Base-by-base conservation (phyloP, 1,140 invertebrate genomes). In the Rhyzopertha dominica region DNA sequence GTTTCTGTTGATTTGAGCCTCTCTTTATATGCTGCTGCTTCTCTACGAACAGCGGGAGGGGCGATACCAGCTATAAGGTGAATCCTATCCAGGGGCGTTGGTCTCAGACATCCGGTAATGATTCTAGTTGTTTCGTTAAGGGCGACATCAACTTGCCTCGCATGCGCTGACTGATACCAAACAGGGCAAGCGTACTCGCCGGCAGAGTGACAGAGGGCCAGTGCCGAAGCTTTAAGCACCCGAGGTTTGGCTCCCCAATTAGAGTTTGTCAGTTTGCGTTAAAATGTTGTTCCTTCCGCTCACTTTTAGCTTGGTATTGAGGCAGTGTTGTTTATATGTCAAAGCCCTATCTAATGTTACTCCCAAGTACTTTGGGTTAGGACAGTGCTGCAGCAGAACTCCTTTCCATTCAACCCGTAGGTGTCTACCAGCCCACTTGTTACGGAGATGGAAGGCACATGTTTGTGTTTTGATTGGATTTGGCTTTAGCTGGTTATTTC, bases 101-200 rank as follows among this genome's bases (percentile, higher is more conserved):
- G n/a, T n/a, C n/a, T n/a, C n/a, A n/a, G n/a, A n/a, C n/a, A n/a
- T n/a, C n/a, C n/a, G n/a, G n/a, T n/a, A n/a, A n/a, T n/a, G n/a
- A n/a, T n/a, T n/a, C n/a, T n/a, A n/a, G n/a, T n/a, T n/a, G n/a
- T 39, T 39, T 23, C 28, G 37, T 39, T 26, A 26, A 39, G 16
- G 37, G 22, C 22, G 23, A 39, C 25, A 26, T 39, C 35, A 7
- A 40, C 14, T 5, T 40, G 37, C 23, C 14, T 26, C 7, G 37
- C 23, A 8, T 29, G 23, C 5, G 37, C 19, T 30, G 20, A 40
- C 22, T 40, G 24, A 4, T 5, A 14, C 37, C 37, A 40, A 17
- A 40, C 37, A n/a, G 37, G 20, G 5, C 22, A 22, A 12, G 37
- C 37, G 17, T 40, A 29, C 29, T 40, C 37, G 4, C 12, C 37